Base-by-base conservation (phyloP, 35 echinoderm and acorn worm species). In the Acanthaster planci region DNA sequence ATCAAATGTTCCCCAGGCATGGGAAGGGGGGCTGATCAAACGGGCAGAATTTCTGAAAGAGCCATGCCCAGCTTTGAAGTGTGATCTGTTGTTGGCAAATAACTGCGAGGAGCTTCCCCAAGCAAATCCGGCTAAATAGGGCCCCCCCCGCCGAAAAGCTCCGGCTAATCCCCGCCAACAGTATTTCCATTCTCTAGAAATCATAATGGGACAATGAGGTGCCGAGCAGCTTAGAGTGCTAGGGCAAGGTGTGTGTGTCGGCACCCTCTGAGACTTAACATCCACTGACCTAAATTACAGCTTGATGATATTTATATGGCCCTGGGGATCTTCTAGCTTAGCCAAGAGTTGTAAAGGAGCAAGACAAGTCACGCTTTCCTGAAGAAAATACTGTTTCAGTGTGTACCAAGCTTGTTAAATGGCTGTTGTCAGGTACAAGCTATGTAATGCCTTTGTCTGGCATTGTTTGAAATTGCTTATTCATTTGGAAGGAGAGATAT, bases 131-230 rank as follows among this genome's bases (percentile, higher is more conserved):
- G 10, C 14, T 72, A 47, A 6, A 47, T 6, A 47, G 42, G 26
- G 56, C 14, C 27, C 19, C 64, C 60, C 23, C 22, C 23, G 60
- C 60, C 29, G 64, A 34, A 72, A 26, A 34, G 18, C 64, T 12
- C 42, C 42, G 4, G 64, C 7, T 72, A 26, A 72, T 72, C 64
- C 64, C 64, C 64, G 30, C 64, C 34, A 72, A 72, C 64, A 72
- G 30, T 72, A 72, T 72, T 72, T 72, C 64, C 34, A 72, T 72
- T 72, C 64, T 31, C 34, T 72, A 14, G 64, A 26, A 72, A 72
- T 72, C 21, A 72, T 26, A 14, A 12, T 72, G 64, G 42, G 64
- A 72, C 64, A 72, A 14, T 34, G 34, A 72, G 64, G 64, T 72
- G 64, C 64, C 64, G 26, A 9, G 2, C 7, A 72, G 64, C 23